Conservation (phyloP, 2,888 invertebrate species). For the Callimorpha dominula region DNA sequence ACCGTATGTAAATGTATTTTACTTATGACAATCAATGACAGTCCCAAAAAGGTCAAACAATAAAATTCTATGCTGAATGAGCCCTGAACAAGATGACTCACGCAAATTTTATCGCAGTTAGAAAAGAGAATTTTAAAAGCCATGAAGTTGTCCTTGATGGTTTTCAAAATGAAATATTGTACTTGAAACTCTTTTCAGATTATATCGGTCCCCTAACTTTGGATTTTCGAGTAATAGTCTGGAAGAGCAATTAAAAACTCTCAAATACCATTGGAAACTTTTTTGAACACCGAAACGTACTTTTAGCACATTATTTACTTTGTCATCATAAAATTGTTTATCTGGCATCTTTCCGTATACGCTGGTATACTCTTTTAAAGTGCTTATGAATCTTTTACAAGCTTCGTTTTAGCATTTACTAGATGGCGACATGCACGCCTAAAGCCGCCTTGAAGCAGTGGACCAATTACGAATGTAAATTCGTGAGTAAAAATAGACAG, state of each 20-base stretch:
- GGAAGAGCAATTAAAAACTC: no score
- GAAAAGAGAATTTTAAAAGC: neutral
- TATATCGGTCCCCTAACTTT: neutral
- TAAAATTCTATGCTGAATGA: neutral
- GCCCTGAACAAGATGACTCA: neutral
- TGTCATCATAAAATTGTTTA: neutral
- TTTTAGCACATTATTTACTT: neutral
- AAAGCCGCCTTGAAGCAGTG: neutral
- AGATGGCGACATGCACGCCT: neutral
- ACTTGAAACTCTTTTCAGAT: no score
- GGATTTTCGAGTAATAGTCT: no score
- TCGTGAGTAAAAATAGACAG: constrained; percentile 7
- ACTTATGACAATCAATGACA: neutral
- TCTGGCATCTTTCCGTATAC: neutral
- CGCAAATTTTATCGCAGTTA: neutral
- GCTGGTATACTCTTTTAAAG: neutral
- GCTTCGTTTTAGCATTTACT: neutral
- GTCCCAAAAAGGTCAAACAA: neutral
- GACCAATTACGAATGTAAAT: constrained; percentile 24
- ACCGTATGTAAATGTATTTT: neutral
- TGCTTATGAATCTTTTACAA: neutral
- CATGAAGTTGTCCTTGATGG: neutral
- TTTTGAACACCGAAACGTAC: neutral
- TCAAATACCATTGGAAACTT: no score
- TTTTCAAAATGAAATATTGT: no score